Evolutionary conservation across 2,797 vertebrate species (phyloP), one percentile per base, ranked within the genome.

Genomic region (Tokudaia tokunoshimensis): DNA sequence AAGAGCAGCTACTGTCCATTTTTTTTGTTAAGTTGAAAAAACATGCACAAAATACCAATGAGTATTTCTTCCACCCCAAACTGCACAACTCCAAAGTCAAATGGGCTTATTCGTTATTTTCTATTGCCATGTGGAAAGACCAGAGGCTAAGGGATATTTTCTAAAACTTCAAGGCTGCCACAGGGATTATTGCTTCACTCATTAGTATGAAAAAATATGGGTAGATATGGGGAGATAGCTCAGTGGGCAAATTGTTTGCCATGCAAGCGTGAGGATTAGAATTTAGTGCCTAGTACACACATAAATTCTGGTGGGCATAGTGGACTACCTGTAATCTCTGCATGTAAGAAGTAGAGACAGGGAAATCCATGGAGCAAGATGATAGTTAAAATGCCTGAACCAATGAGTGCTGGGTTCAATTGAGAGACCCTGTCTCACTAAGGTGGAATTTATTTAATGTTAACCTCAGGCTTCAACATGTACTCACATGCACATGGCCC

Each of bases 181-280:
- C 79, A 90, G 89, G 76, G 81, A 82, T 80, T 96, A 74, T 87
- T 96, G 65, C 59, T 92, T 97, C 87, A 91, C 76, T 96, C 92
- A 85, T 91, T 88, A 67, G 29, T 31, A 63, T 13, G 37, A 78
- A 59, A 8, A 91, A 86, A 20, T 74, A 6, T 10, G 8, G 26
- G 8, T 11, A 37, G 10, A 52, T 19, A 11, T 74, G 15, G 24
- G 47, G 37, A 57, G 52, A 29, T 29, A 37, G 34, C 22, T 57
- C 24, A 41, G 85, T 29, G 2, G 24, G 67, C 41, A 74, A 31
- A 74, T 15, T 37, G 5, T 34, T 65, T 84, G 61, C 19, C 61
- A 84, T 7, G 29, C 31, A 70, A 37, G 17, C 34, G 0, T 72
- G 34, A 29, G 20, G n/a, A 74, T 22, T 11, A 17, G 50, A 29